phyloP scores from a whole-genome alignment of 2,797 vertebrate species.

The Danio kyathit region DNA sequence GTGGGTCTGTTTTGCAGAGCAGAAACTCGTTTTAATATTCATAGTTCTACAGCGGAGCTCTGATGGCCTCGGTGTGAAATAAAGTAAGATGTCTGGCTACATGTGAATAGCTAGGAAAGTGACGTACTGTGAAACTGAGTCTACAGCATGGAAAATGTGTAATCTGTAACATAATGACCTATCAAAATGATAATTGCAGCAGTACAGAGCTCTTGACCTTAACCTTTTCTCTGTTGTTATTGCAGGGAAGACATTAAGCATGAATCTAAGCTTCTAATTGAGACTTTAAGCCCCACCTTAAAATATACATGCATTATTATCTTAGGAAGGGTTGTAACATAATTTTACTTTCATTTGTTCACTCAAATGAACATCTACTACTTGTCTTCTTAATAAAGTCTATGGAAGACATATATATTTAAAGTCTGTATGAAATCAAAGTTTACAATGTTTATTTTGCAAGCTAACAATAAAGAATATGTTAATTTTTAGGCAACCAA shows the following conservation, averaged over 20 bases:
- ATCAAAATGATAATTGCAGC: conserved; percentile 29
- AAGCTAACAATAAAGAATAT: no score
- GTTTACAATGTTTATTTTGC: no score
- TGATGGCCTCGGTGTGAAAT: conserved; percentile 43
- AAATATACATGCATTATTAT: background rate
- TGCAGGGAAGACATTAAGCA: background rate
- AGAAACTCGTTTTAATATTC: conserved; percentile 43
- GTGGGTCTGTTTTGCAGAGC: conserved; percentile 10
- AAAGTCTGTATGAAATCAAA: no score
- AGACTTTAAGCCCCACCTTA: background rate
- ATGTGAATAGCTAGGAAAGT: conserved; percentile 15
- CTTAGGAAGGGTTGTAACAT: background rate
- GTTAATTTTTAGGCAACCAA: no score
- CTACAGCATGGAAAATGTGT: conserved; percentile 30
- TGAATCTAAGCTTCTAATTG: conserved; percentile 6
- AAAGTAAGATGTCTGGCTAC: conserved; percentile 34
- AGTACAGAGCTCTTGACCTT: conserved; percentile 37
- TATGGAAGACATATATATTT: no score
- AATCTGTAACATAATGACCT: conserved; percentile 32
- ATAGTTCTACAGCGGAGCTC: background rate
- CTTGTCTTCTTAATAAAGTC: no score
- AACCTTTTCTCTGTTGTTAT: conserved; percentile 12
- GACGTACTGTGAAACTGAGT: conserved; percentile 40
- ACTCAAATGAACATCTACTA: no score
- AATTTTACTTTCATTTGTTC: no score